Evolutionary conservation across 2,797 vertebrate genomes (phyloP), one percentile per base, ranked within the genome.

Genomic region (Sardinella longiceps): DNA sequence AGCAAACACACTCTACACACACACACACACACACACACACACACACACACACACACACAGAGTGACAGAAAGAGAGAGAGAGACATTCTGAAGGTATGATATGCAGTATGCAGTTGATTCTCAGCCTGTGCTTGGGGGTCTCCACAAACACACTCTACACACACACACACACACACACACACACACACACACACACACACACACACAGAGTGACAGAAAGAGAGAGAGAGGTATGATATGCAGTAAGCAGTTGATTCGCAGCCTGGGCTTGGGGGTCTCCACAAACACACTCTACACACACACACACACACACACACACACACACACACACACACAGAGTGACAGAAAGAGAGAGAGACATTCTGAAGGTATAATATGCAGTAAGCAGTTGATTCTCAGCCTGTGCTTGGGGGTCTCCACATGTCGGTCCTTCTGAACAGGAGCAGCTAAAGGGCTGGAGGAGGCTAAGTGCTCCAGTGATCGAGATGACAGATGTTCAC

Each of bases 401-500:
- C n/a, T 3, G 3, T 11, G 63, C 63, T 9, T 30, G 60, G 9
- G 28, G 60, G 60, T 63, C 9, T 9, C 2, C 60, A 30, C 60
- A 63, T 12, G 25, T 28, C 28, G 15, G 30, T 70, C 63, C 66
- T 39, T 2, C 0, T 74, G 43, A 77, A 77, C 37, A 28, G 70
- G 70, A 77, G 33, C 70, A 43, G 70, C 70, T 0, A 43, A 33
- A 77, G 70, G 33, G 33, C 70, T 23, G 20, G 15, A 39, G 70
- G 20, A 20, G 6, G 51, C 5, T 37, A 70, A 70, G 63, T 18
- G 63, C 63, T 30, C 43, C 6, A 77, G 33, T 43, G 33, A 77
- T 77, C 5, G 70, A 77, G 33, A 77, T 77, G 70, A 77, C 70
- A 77, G 70, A 77, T 77, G 70, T 77, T 39, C 33, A 43, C 15